Evolutionary conservation across 2,113 vertebrate genomes (phyloP), one percentile per base, ranked within the genome.

Genomic region (Gavialis gangeticus): DNA sequence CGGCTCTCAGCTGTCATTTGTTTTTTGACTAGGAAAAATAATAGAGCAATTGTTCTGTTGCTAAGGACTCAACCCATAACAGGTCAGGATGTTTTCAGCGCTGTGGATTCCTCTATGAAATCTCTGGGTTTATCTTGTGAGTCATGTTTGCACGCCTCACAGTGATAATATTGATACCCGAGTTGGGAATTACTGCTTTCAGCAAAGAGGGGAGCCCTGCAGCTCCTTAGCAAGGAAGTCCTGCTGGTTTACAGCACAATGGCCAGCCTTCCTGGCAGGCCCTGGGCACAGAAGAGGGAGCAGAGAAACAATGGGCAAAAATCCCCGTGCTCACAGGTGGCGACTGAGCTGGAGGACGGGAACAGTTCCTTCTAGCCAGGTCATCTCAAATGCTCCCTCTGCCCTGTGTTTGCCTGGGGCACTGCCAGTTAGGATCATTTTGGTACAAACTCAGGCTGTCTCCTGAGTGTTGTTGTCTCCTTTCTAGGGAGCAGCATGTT

Each of bases 271-370:
- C 58, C 6, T 11, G n/a, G 60, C 85, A 85, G 80, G 91, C 77
- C 82, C 85, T 13, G 30, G 89, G 77, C 1, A 14, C 73, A 18
- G 27, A 13, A 27, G 75, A 66, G 69, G 54, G 75, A 84, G 75
- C 2, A 1, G 64, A 90, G 88, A 46, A 71, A 71, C 34, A 71
- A 37, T 24, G 69, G 12, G 19, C 67, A 37, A 11, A 34, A 34
- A 19, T 18, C 25, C 6, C 14, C 0, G 0, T 0, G 0, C 21
- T 90, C 34, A 57, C 7, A 0, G 46, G 66, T 91, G 12, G n/a
- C n/a, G 34, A 21, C 7, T 37, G 67, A 37, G 30, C 18, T 71
- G 12, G 28, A 13, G 28, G 27, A 66, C 27, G 28, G 64, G 15
- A 66, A 34, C 34, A 24, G 69, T 12, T 34, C 34, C 24, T 71